Conservation (phyloP, 2,113 vertebrate species). For the Micromys minutus region DNA sequence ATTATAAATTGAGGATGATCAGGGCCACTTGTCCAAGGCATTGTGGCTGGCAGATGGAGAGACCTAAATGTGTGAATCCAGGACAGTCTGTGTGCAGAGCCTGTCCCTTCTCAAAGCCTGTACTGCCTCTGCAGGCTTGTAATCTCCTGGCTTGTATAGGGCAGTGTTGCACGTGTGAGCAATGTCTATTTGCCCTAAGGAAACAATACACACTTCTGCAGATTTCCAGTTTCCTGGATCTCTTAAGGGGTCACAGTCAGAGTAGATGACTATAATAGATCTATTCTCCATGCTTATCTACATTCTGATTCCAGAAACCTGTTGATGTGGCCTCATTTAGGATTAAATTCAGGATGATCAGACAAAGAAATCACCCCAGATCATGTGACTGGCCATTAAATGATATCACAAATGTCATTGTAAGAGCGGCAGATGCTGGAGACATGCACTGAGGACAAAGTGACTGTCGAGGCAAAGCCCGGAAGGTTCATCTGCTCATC, state of each 20-base stretch:
- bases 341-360: not conserved
- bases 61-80: not conserved
- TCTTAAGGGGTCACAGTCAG: not conserved
- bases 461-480: not conserved
- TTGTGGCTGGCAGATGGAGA: not conserved
- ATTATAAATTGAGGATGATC: not conserved
- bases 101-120: not conserved
- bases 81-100: not conserved
- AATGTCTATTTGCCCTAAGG: too few species aligned
- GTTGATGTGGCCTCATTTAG: not conserved
- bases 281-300: not conserved
- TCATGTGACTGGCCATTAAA: not conserved
- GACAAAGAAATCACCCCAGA: not conserved
- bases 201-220: not conserved
- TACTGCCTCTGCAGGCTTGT: not conserved
- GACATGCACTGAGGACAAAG: not conserved
- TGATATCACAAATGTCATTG: not conserved
- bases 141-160: not conserved
- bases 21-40: not conserved
- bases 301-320: not conserved
- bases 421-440: not conserved
- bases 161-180: too few species aligned
- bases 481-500: fast-evolving
- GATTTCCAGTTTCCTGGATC: not conserved
- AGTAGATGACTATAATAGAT: not conserved